Evolutionary conservation across 1,140 invertebrate species (phyloP).

Genomic region (Aphelenchoides fujianensis): DNA sequence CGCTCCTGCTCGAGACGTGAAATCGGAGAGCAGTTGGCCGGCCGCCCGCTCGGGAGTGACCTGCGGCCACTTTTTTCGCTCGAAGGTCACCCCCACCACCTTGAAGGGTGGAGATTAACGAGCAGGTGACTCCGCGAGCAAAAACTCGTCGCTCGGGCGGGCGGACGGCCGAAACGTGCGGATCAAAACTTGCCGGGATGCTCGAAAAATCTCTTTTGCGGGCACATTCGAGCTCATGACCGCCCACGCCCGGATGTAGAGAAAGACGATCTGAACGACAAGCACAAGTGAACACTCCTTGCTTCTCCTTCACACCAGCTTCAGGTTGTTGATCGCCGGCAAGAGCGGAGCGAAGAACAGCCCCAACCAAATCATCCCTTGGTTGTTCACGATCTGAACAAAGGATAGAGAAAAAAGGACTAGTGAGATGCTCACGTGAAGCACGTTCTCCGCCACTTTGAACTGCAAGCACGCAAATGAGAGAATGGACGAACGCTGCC

Average conservation of each 20-base stretch:
- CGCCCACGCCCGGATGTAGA: constrained; percentile 74
- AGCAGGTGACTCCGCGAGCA: background rate
- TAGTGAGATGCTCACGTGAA: too few species aligned
- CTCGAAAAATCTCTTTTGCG: constrained; percentile 80
- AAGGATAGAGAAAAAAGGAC: too few species aligned
- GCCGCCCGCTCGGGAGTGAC: background rate
- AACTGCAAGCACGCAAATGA: too few species aligned
- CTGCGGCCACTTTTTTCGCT: background rate
- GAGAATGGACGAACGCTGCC: too few species aligned
- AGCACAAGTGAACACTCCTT: too few species aligned
- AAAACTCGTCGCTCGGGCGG: background rate
- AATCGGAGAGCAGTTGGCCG: constrained; percentile 1
- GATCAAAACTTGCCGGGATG: constrained; percentile 37
- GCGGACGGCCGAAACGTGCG: background rate
- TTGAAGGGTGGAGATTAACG: too few species aligned
- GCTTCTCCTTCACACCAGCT: constrained; percentile 72
- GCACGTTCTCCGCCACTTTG: constrained; percentile 95
- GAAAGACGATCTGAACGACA: too few species aligned
- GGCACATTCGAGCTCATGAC: constrained; percentile 84
- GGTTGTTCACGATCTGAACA: constrained; percentile 90
- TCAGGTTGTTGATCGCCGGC: constrained; percentile 81
- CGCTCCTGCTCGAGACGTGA: background rate
- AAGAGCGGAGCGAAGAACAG: constrained; percentile 88
- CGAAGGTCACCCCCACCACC: background rate
- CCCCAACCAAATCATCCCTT: constrained; percentile 85